phyloP scores from a whole-genome alignment of 1,140 invertebrate species.

The Pachyrhynchus sulphureomaculatus region DNA sequence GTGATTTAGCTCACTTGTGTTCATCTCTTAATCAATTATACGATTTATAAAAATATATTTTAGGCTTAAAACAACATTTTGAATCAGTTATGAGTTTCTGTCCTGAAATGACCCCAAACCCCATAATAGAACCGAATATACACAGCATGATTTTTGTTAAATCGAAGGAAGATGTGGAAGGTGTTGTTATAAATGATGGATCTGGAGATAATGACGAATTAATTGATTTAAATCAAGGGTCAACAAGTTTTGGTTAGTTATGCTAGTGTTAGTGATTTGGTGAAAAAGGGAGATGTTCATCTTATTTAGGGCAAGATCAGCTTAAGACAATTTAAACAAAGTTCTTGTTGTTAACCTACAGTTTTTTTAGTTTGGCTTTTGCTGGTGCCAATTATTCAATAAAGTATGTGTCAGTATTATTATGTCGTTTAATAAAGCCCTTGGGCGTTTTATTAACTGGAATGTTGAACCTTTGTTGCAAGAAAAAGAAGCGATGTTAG shows the following conservation, averaged over 20 bases:
- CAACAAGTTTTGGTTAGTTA: conserved; percentile 80
- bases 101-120: conserved; percentile 52
- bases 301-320: conserved; percentile 33
- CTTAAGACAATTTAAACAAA: no score
- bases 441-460: no score
- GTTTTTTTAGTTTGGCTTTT: no score
- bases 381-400: no score
- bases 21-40: no score
- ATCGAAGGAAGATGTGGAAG: conserved; percentile 65
- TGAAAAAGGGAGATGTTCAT: conserved; percentile 62
- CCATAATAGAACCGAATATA: conserved; percentile 68
- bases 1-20: no score
- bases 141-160: conserved; percentile 77
- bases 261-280: conserved; percentile 66
- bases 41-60: no score
- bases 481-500: no score
- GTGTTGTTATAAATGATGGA: conserved; percentile 66
- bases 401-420: no score
- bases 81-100: conserved; percentile 62
- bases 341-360: no score
- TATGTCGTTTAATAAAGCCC: no score
- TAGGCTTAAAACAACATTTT: conserved; percentile 68
- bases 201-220: conserved; percentile 66
- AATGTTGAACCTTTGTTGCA: no score
- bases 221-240: conserved; percentile 69